Conservation (phyloP, 2,797 vertebrate genomes). For the Melanotaenia maccullochi region DNA sequence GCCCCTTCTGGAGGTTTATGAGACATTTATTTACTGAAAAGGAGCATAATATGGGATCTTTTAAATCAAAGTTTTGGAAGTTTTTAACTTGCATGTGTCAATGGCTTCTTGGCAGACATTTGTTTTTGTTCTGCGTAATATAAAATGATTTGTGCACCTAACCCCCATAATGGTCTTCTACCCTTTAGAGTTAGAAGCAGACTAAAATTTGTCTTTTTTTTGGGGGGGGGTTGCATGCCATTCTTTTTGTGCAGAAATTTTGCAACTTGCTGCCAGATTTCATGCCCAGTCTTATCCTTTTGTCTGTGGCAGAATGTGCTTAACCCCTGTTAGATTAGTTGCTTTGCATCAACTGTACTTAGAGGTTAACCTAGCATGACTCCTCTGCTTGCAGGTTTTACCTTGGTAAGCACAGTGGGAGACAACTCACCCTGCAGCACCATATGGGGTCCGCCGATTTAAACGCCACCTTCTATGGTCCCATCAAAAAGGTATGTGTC, state of each 20-base stretch:
- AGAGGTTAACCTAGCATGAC: slow-evolving; percentile 17
- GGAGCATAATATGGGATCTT: neutral
- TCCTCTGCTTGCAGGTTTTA: slow-evolving; percentile 89
- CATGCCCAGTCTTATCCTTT: neutral
- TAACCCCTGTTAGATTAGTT: neutral
- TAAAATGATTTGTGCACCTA: neutral
- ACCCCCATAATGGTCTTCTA: neutral
- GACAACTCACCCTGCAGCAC: slow-evolving; percentile 98
- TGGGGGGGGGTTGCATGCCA: neutral
- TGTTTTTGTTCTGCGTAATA: neutral
- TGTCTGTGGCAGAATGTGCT: neutral
- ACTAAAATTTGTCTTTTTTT: neutral
- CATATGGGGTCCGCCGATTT: slow-evolving; percentile 99
- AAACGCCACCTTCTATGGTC: slow-evolving; percentile 98
- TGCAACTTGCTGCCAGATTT: neutral
- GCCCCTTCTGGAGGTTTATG: neutral
- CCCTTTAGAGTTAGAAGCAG: neutral
- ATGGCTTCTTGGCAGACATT: neutral
- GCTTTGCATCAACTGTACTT: slow-evolving; percentile 4
- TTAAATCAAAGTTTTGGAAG: neutral
- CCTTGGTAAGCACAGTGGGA: slow-evolving; percentile 97
- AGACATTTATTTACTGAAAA: neutral
- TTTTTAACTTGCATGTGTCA: neutral
- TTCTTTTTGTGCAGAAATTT: neutral
- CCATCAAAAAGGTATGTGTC: slow-evolving; percentile 93